Evolutionary conservation across 2,888 invertebrate species (phyloP), one percentile per base, ranked within the genome.

Genomic region (Trichogramma dendrolimi): DNA sequence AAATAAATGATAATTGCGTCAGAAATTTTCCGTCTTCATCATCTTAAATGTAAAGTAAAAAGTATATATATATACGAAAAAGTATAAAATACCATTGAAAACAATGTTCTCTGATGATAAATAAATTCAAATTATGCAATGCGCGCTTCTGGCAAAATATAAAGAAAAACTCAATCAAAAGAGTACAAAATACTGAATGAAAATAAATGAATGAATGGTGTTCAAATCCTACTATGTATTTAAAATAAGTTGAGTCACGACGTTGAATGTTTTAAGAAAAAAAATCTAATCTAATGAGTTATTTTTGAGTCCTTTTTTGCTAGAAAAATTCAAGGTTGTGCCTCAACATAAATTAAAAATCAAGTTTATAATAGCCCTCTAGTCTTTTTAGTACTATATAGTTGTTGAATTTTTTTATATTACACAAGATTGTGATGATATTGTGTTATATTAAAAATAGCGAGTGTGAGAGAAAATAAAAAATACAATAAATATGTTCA

Each of bases 311-410:
- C 71, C 27, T 27, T 27, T 27, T 27, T 27, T 27, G 27, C 27
- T 27, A 27, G 27, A 27, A 27, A 69, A 65, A 70, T 69, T 71
- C 68, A 46, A 8, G 62, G 67, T 73, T 74, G 73, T 65, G 70
- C 71, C 67, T 69, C 69, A 71, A 69, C 69, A 68, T 70, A 46
- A 65, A 67, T 50, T 50, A 63, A 57, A 67, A 27, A 27, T 27
- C 27, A 27, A 27, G 27, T 27, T 27, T 27, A 27, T 60, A 55
- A 66, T 75, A 76, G 75, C 67, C 27, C 63, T 78, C 78, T 78
- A 78, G 78, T 78, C 78, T 69, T 71, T 67, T 68, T 74, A 75
- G 73, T 72, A 74, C 71, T 68, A 63, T 66, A 69, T 74, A 69
- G 70, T 73, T 72, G 69, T 67, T 27, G 27, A 27, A 27, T 65